Percentiles rank a stretch among this genome's conserved stretches.
Evolutionary conservation across 2,113 vertebrate species (phyloP).

Genomic region (Cinclus mexicanus): DNA sequence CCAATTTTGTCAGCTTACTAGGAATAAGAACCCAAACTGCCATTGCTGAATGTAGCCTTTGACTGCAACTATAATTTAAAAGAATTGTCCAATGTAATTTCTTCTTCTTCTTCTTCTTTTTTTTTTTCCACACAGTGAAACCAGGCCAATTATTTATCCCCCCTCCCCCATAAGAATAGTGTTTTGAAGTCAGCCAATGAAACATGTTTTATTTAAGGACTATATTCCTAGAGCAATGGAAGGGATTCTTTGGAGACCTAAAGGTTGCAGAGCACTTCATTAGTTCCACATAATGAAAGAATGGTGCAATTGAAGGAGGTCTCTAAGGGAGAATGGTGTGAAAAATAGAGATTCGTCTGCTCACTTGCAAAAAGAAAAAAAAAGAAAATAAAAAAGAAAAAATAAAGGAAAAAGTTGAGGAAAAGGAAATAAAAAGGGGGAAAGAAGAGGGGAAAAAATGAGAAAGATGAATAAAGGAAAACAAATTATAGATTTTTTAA

Average conservation of each 20-base stretch:
- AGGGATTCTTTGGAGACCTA: slow-evolving; percentile 72
- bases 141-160: slow-evolving; percentile 60
- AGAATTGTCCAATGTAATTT: slow-evolving; percentile 35
- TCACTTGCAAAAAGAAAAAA: slow-evolving; percentile 55
- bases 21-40: neutral
- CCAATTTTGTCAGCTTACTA: neutral
- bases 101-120: neutral
- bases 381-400: neutral
- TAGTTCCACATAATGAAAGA: slow-evolving; percentile 81
- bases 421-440: neutral
- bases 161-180: slow-evolving; percentile 37
- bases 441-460: neutral
- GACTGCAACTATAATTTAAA: slow-evolving; percentile 43
- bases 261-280: slow-evolving; percentile 76
- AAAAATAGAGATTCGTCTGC: slow-evolving; percentile 76
- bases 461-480: neutral
- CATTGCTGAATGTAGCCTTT: slow-evolving; percentile 26
- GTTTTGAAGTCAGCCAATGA: slow-evolving; percentile 82
- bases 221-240: slow-evolving; percentile 66
- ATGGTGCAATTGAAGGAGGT: slow-evolving; percentile 75
- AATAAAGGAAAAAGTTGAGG: neutral
- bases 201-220: slow-evolving; percentile 80
- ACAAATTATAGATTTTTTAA: slow-evolving; percentile 62
- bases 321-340: slow-evolving; percentile 71
- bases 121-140: slow-evolving; percentile 18